Base-by-base conservation (phyloP, 2,888 invertebrate genomes). In the Limulus polyphemus region DNA sequence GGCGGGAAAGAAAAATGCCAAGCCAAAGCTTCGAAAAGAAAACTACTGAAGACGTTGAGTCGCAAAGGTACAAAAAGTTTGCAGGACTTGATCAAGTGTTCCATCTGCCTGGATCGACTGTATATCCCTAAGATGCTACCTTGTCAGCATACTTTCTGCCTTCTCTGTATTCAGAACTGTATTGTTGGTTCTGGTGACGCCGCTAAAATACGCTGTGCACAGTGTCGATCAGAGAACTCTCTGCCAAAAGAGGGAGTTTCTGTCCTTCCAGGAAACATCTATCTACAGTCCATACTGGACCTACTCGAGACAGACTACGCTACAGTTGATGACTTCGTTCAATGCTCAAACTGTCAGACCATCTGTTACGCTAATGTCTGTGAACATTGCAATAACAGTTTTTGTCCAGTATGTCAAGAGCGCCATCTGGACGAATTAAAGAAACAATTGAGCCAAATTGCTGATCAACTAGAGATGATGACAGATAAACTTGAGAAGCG, bases 101-200 rank as follows among this genome's bases (percentile, higher is more conserved):
- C 60, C 16, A 56, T 60, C n/a, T 60, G 60, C 56, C 49, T 60
- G 11, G 60, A 60, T 49, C 14, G 49, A 13, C 16, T 58, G 49
- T n/a, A 49, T 14, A 16, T 14, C 7, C 60, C 56, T 11, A 49
- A 64, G 47, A 84, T 83, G 83, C 74, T 84, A 69, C 81, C 82
- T 0, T 85, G 85, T 70, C 84, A 84, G 69, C 84, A 85, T 71
- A 84, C 83, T 1, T 84, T 84, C 73, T 85, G 85, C 65, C 74
- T 80, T 62, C 75, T 78, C 2, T 85, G 85, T 69, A 75, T 85
- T 47, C 78, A 79, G 65, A 78, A 67, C 46, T 69, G 63, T 11
- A 47, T 54, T n/a, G 55, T n/a, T 11, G 32, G 32, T 5, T 32
- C 32, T 2, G 32, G 32, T 32, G 54, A 17, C 17, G 52, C 10